Evolutionary conservation across 2,797 vertebrate genomes (phyloP), one percentile per base, ranked within the genome.

Genomic region (Dallia pectoralis): DNA sequence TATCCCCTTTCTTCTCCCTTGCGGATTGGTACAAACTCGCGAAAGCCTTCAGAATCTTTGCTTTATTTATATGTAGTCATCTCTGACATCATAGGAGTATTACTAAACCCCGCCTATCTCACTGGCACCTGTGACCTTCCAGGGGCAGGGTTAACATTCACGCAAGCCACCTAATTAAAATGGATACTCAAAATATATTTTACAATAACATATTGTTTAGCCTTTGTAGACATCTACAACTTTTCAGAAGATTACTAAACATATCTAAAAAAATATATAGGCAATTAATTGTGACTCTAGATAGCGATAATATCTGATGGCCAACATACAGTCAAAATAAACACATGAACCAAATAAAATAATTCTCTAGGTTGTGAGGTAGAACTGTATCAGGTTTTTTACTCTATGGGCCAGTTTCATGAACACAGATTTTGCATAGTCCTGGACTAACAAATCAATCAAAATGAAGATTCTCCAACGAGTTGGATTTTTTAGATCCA

Each of bases 41-140:
- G 12, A 25, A 32, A 70, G 19, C 29, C 36, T 59, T 29, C 32
- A 59, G 19, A 59, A 40, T 25, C 53, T 22, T 5, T 69, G 36
- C 79, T 85, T 91, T 91, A 88, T n/a, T n/a, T 92, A 88, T 83
- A 75, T 25, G 51, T 47, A 73, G 48, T 64, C 65, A 70, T 61
- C 66, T 79, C 77, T 78, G 73, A 75, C 71, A 74, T 78, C 78
- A 72, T 49, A 0, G 4, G 9, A 68, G 70, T 30, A 71, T 76
- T 4, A 67, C 30, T 22, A 71, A 70, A 72, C 66, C 19, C 86
- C 82, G 67, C 73, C 72, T 9, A 67, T 65, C 33, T 74, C 71
- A 64, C 68, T 51, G 47, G 61, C 44, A 12, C 69, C 73, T 67
- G 69, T 22, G 48, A 56, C 53, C 22, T 56, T 44, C 9, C 9